Evolutionary conservation across 2,113 vertebrate genomes (phyloP).

Genomic region (Procapra przewalskii): DNA sequence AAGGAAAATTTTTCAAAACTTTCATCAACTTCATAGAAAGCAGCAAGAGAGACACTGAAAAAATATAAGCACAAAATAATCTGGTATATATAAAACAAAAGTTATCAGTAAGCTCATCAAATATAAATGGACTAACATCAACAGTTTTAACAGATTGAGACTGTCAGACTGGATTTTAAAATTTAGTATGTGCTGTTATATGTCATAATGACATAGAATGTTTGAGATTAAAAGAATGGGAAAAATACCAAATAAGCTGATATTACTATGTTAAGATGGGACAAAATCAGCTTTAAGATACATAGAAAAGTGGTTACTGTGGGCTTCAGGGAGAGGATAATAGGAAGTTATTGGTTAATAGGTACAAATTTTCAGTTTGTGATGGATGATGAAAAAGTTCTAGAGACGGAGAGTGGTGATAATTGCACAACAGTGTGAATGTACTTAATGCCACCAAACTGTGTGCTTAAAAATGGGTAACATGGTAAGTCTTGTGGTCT

Average conservation of each 20-base stretch:
- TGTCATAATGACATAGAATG: neutral
- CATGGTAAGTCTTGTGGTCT: neutral
- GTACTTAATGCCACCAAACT: neutral
- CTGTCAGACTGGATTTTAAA: neutral
- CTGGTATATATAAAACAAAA: neutral
- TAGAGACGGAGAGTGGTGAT: neutral
- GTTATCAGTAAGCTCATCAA: neutral
- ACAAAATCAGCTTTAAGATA: neutral
- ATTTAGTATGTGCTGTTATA: neutral
- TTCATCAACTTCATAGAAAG: neutral
- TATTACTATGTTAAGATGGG: neutral
- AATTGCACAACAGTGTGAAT: neutral
- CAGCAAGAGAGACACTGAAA: neutral
- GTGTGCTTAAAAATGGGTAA: neutral
- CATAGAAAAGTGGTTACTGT: neutral
- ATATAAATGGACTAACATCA: neutral
- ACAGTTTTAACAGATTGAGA: neutral
- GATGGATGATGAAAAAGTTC: neutral
- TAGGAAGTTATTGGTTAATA: neutral
- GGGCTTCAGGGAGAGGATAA: neutral
- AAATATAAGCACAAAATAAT: slow-evolving; percentile 11
- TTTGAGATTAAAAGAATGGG: neutral
- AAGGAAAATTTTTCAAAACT: neutral
- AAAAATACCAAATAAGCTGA: neutral
- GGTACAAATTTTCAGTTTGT: neutral